Evolutionary conservation across 2,888 invertebrate species (phyloP), one percentile per base, ranked within the genome.

Genomic region (Amorpha juglandis): DNA sequence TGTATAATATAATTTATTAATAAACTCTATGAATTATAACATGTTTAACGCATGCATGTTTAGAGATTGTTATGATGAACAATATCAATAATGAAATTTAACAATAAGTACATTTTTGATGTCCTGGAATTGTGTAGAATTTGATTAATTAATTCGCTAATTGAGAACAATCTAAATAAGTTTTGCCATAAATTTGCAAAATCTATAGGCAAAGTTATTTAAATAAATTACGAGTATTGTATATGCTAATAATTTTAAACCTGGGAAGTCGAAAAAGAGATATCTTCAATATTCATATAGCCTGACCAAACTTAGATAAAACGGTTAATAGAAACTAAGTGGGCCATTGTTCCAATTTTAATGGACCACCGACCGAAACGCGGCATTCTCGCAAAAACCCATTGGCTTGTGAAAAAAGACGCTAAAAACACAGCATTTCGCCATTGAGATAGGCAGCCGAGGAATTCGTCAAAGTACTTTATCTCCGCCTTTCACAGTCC

Each of bases 401-500:
- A 82, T 80, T 82, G 83, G 80, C 83, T 79, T 78, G 78, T 78
- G 83, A 90, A 91, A 90, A 91, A 88, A 80, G 79, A 85, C 76
- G 81, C 75, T 77, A 88, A 90, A 42, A 88, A 89, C 87, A 85
- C 87, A 83, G 82, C 85, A 87, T 87, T 87, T 84, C 81, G 86
- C 89, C 88, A 87, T 89, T 87, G 86, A 84, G 83, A 79, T 81
- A 80, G 84, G 86, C 85, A 83, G 86, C 83, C 78, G 79, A 84
- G 78, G 91, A 90, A 92, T 92, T 91, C 88, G 88, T 89, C 87
- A 87, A 87, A 88, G 87, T 80, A 88, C 90, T 90, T 92, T 92
- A 91, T 92, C 91, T 90, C 74, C 73, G 76, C 81, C 88, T 87
- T 90, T 92, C 91, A 90, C 91, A 91, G 91, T 87, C 88, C 86